Conservation (phyloP, 2,888 invertebrate species). For the Artemia sp. region DNA sequence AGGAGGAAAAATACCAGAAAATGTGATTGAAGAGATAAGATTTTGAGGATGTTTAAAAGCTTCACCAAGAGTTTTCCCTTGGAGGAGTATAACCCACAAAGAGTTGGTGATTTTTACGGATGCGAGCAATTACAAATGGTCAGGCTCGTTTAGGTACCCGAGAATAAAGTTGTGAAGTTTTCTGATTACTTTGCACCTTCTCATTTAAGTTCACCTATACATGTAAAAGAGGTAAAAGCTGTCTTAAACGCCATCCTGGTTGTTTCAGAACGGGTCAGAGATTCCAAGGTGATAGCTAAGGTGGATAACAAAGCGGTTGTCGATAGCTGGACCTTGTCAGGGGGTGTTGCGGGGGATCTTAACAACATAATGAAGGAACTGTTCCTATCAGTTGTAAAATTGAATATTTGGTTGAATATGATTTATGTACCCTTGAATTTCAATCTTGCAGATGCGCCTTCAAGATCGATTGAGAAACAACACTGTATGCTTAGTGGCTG, state of each 20-base stretch:
- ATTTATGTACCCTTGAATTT: background rate
- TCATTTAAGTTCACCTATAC: too few species aligned
- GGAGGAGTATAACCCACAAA: too few species aligned
- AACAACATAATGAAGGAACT: background rate
- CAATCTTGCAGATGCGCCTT: conserved; percentile 3
- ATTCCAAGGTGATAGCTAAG: background rate
- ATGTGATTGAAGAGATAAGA: background rate
- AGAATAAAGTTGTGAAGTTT: too few species aligned
- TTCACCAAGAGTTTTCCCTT: background rate
- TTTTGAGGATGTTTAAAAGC: background rate
- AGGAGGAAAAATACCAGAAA: background rate
- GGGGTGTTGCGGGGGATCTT: background rate
- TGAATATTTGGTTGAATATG: too few species aligned
- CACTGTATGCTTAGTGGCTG: background rate
- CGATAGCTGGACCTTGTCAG: background rate
- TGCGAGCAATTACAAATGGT: too few species aligned
- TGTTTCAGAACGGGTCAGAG: too few species aligned
- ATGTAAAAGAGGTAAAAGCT: too few species aligned
- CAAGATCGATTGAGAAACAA: background rate
- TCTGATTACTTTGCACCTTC: too few species aligned
- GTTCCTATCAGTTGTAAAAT: background rate
- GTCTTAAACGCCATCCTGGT: too few species aligned
- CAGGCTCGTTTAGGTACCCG: too few species aligned
- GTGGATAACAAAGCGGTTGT: background rate
- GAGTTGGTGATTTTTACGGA: too few species aligned